phyloP scores from a whole-genome alignment of 2,888 invertebrate genomes.

The Melanostoma mellinum region DNA sequence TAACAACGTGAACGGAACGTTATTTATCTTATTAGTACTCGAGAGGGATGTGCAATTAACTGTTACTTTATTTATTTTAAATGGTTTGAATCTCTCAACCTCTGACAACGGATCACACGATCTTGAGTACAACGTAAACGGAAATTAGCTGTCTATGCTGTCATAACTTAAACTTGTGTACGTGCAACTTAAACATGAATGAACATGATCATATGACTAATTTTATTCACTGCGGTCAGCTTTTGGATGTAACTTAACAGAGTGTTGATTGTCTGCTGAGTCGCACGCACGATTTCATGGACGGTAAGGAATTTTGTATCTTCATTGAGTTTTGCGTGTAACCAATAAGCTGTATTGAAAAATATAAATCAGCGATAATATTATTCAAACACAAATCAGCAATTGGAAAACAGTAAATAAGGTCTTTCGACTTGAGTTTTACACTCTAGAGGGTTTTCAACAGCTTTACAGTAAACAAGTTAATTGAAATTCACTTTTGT shows the following conservation, averaged over 20 bases:
- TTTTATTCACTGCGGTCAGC: conserved; percentile 33
- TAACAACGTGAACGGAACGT: no score
- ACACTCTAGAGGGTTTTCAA: no score
- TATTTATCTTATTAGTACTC: background rate
- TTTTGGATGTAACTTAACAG: conserved; percentile 32
- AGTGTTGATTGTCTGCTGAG: conserved; percentile 42
- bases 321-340: no score
- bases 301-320: no score
- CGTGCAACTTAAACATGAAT: conserved; percentile 38
- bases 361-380: no score
- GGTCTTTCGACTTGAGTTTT: no score
- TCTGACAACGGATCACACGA: conserved; percentile 55
- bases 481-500: no score
- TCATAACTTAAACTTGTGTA: conserved; percentile 43
- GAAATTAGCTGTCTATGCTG: conserved; percentile 55
- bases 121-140: conserved; percentile 46
- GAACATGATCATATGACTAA: conserved; percentile 38
- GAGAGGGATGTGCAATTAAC: conserved; percentile 59
- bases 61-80: conserved; percentile 46
- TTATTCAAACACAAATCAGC: no score
- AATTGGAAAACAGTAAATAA: no score
- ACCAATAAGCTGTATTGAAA: no score
- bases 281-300: background rate
- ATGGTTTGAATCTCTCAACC: conserved; percentile 57
- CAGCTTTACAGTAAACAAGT: no score